phyloP scores from a whole-genome alignment of 2,888 invertebrate genomes.

The Deilephila porcellus region DNA sequence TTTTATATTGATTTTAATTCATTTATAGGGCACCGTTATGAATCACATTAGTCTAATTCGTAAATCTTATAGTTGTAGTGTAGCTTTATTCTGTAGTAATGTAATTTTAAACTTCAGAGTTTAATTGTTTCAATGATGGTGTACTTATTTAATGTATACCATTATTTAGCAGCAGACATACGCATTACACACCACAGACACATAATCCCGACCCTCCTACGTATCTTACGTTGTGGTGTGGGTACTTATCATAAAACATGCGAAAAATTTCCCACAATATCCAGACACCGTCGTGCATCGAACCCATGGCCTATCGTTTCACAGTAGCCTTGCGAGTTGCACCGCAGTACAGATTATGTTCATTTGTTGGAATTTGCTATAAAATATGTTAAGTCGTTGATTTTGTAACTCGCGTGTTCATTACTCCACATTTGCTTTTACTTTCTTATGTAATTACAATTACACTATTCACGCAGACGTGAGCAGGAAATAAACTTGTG shows the following conservation, averaged over 20 bases:
- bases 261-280: too few relatives aligned
- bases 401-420: slow-evolving; percentile 16
- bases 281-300: too few relatives aligned
- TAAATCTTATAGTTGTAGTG: not conserved
- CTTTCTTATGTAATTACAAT: not conserved
- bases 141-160: too few relatives aligned
- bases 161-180: too few relatives aligned
- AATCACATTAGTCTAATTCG: not conserved
- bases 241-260: too few relatives aligned
- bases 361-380: not conserved
- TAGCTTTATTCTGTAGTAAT: not conserved
- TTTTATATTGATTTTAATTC: not conserved
- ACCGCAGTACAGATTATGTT: not conserved
- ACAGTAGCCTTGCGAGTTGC: too few relatives aligned
- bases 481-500: not conserved
- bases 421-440: not conserved
- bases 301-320: too few relatives aligned
- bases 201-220: too few relatives aligned
- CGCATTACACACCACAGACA: too few relatives aligned
- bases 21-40: not conserved
- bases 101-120: not conserved
- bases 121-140: too few relatives aligned
- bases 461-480: not conserved
- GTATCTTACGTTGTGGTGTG: too few relatives aligned
- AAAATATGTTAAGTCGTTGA: not conserved